Percentiles rank a stretch among this genome's conserved stretches.
These are phyloP conservation scores for Bombus affinis DNA, from an alignment of 1,140 invertebrate species.

Conservation along the genomic window DNA sequence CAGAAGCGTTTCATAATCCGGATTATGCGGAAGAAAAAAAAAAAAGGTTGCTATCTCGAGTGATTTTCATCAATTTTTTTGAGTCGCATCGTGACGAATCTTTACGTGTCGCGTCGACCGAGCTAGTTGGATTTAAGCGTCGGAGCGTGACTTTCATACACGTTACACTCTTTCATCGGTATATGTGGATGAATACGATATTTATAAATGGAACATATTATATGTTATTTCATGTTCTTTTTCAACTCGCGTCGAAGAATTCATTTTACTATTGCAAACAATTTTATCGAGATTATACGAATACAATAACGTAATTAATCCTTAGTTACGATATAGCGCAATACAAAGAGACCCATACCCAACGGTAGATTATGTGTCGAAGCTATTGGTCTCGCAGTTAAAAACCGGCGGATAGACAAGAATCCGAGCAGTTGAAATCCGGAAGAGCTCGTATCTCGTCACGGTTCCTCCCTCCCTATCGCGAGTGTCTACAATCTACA, in stretches of 20 bases:
- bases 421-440: no score
- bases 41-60: no score
- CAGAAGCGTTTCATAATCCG: conserved; percentile 22
- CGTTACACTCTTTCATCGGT: not conserved
- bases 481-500: no score
- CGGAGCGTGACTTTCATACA: not conserved
- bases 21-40: not conserved
- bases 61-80: conserved; percentile 18
- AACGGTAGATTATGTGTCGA: no score
- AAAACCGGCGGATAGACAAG: no score
- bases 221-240: not conserved
- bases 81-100: not conserved
- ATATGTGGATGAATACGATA: no score
- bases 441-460: no score
- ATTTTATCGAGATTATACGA: not conserved
- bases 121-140: not conserved
- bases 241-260: not conserved
- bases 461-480: no score
- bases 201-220: not conserved
- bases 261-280: not conserved
- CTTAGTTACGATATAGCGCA: not conserved
- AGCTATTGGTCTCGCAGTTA: no score
- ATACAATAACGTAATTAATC: no score
- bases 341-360: not conserved
- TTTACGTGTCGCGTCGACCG: not conserved